phyloP scores from a whole-genome alignment of 2,113 vertebrate species.

The Mesitornis unicolor region DNA sequence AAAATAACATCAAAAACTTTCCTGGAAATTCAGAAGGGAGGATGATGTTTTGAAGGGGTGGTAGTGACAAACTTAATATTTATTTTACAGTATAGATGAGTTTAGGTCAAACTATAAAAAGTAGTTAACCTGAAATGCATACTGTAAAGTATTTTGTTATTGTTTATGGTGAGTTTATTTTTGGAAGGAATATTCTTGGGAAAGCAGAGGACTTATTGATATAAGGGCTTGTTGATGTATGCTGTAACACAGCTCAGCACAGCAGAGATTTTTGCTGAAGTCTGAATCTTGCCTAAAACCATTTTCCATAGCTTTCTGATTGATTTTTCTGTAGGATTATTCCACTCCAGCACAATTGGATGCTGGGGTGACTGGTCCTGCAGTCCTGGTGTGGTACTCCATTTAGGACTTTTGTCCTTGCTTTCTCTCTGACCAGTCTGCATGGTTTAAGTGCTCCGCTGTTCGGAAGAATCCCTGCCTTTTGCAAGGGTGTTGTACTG shows the following conservation, averaged over 20 bases:
- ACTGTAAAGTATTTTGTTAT: neutral
- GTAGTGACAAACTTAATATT: neutral
- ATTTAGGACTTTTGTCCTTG: neutral
- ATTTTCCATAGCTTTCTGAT: conserved; percentile 44
- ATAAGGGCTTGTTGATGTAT: neutral
- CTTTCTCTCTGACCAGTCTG: neutral
- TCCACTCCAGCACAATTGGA: neutral
- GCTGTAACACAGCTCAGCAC: neutral
- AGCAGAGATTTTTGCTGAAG: neutral
- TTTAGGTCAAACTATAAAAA: neutral
- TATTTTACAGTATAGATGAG: neutral
- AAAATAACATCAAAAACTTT: too few species aligned
- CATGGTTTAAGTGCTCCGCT: neutral
- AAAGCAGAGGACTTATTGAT: neutral
- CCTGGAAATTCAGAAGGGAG: neutral
- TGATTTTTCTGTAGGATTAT: neutral
- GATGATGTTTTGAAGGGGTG: neutral
- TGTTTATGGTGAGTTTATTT: neutral
- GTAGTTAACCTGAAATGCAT: neutral
- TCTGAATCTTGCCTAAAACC: conserved; percentile 26
- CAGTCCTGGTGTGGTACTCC: rapidly evolving
- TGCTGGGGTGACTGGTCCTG: neutral
- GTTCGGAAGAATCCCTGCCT: neutral
- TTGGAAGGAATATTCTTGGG: neutral
- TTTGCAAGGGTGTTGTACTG: neutral